Evolutionary conservation across 2,888 invertebrate genomes (phyloP), one percentile per base, ranked within the genome.

Genomic region (Aromia moschata): DNA sequence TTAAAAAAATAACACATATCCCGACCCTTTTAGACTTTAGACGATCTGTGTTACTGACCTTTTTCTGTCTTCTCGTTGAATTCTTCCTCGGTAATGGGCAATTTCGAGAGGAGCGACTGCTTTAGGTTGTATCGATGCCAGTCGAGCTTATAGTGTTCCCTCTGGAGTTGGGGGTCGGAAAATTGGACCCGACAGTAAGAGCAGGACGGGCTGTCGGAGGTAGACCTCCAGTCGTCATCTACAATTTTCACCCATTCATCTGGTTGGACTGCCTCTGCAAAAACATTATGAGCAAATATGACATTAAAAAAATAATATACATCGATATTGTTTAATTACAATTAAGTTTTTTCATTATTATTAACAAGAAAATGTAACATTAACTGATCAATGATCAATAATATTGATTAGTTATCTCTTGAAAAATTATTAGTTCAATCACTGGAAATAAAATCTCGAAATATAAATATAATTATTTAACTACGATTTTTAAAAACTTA

Each of bases 41-140:
- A 25, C n/a, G 25, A 41, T 17, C 25, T 2, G 20, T 25, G 15
- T 12, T 49, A 51, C 53, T 52, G 62, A 71, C 71, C 70, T 51
- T 77, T 77, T 74, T 83, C 83, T 18, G 81, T 82, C 63, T 83
- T 78, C 25, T 81, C 78, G 54, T 79, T 79, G 79, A 89, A 89
- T 61, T 82, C 80, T 41, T 85, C 85, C 72, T 88, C 87, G 5
- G 80, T 81, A 15, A 89, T 77, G 1, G 83, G 77, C 41, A 79
- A 75, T 49, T 81, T 80, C 5, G 87, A 88, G 66, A 85, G 84
- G 9, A 93, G 76, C 64, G 87, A 88, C 65, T 88, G 85, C 71
- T 91, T 92, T 33, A 94, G 80, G 79, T 94, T 94, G 73, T 91
- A 91, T 1, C 91, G 85, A 77, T 94, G 93, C 93, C 92, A 93